Percentiles rank a stretch among this genome's conserved stretches.
These are phyloP conservation scores for Myathropa florea DNA, from an alignment of 2,888 invertebrate genomes.

Conservation along the genomic window DNA sequence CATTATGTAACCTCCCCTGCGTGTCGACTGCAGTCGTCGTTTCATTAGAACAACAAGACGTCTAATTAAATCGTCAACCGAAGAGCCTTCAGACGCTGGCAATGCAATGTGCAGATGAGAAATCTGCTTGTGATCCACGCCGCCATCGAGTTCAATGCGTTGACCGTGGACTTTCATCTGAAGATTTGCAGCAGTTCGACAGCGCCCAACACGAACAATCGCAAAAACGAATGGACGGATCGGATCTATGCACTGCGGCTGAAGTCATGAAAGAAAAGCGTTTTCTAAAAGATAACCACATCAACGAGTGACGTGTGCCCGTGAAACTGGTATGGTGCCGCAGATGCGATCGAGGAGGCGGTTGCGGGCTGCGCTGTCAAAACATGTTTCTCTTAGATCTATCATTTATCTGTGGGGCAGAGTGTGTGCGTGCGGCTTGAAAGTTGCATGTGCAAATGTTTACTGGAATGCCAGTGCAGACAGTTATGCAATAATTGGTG, in stretches of 20 bases:
- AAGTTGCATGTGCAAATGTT: conserved; percentile 8
- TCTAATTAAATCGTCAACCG: conserved; percentile 20
- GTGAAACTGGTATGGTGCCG: not conserved
- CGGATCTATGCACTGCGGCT: not conserved
- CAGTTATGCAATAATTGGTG: conserved; percentile 10
- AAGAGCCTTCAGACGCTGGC: not conserved
- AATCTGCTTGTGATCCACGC: conserved; percentile 15
- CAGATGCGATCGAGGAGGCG: not conserved
- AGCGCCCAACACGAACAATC: conserved; percentile 14
- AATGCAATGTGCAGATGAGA: conserved; percentile 2
- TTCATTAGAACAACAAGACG: conserved; percentile 29
- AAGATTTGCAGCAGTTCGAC: conserved; percentile 23
- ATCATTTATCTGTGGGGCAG: not conserved
- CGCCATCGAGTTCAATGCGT: conserved; percentile 21
- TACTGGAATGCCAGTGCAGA: not conserved
- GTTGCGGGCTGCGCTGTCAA: not conserved
- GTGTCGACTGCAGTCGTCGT: not conserved
- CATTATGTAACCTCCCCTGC: not conserved
- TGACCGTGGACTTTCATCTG: conserved; percentile 37
- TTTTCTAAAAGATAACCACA: conserved; percentile 32
- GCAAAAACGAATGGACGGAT: not conserved
- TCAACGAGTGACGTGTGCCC: conserved; percentile 16
- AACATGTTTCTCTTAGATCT: not conserved
- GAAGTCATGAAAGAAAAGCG: conserved; percentile 36
- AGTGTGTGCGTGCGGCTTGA: not conserved